Evolutionary conservation across 2,888 invertebrate species (phyloP).

Genomic region (Embidobia sp.): DNA sequence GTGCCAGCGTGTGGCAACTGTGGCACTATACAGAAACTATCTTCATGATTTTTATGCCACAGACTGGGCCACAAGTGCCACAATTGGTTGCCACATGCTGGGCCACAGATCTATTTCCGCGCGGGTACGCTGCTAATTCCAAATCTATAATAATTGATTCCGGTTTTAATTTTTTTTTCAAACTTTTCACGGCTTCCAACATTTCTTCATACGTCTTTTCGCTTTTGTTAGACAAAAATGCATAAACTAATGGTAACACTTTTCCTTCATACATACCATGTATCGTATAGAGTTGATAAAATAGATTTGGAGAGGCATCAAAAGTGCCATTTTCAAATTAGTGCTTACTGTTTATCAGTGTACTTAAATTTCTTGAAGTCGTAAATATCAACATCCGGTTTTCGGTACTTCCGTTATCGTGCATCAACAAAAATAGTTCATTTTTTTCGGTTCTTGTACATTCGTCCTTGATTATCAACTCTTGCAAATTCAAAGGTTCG

Average conservation of each 20-base stretch:
- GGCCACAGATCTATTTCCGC: too few relatives aligned
- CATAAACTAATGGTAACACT: background rate
- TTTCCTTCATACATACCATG: background rate
- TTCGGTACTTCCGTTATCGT: too few relatives aligned
- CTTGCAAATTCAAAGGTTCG: too few relatives aligned
- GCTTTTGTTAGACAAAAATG: background rate
- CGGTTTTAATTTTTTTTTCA: constrained; percentile 5
- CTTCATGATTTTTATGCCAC: too few relatives aligned
- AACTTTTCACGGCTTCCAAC: background rate
- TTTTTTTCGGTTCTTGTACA: too few relatives aligned
- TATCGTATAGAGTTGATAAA: background rate
- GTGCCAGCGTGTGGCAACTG: too few relatives aligned
- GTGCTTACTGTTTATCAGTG: background rate
- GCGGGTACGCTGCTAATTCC: background rate
- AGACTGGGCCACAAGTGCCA: too few relatives aligned
- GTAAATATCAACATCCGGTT: too few relatives aligned
- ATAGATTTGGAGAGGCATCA: background rate
- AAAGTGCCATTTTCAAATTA: constrained; percentile 1
- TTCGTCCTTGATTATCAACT: too few relatives aligned
- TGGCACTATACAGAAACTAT: too few relatives aligned
- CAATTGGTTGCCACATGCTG: too few relatives aligned
- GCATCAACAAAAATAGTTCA: too few relatives aligned
- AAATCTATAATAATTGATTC: background rate
- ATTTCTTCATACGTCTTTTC: background rate
- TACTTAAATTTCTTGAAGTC: background rate